Conservation (phyloP, 1,140 invertebrate genomes). For the Cotesia typhae region DNA sequence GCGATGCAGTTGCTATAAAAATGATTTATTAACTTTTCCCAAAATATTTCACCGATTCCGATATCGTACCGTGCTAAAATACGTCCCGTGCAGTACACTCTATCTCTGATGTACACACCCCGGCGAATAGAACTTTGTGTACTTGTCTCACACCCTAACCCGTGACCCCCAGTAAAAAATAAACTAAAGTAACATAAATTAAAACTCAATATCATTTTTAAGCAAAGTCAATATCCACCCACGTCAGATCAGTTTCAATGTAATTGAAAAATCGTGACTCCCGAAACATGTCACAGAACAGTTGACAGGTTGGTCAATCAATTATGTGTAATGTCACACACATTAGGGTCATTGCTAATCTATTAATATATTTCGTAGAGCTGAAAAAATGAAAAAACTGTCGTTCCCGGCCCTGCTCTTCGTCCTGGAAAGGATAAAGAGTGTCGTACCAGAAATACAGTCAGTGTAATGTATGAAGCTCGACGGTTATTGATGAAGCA, state of each 20-base stretch:
- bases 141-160: no score
- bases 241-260: not conserved
- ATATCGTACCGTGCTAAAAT: not conserved
- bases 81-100: no score
- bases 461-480: conserved; percentile 23
- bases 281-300: conserved; percentile 7
- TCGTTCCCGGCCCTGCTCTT: no score
- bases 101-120: no score
- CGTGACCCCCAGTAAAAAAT: no score
- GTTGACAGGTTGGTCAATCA: conserved; percentile 37
- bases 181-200: not conserved
- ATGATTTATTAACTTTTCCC: conserved; percentile 24
- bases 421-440: conserved; percentile 3
- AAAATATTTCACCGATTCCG: not conserved
- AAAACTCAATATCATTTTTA: not conserved
- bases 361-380: not conserved
- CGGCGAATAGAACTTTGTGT: no score
- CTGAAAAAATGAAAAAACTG: conserved; percentile 7
- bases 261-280: conserved; percentile 33
- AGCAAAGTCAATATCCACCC: not conserved
- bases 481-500: conserved; percentile 33
- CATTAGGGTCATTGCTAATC: conserved; percentile 20
- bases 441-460: conserved; percentile 16
- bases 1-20: conserved; percentile 14
- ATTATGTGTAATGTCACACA: conserved; percentile 31